These are phyloP conservation scores for Mastacembelus armatus DNA, from an alignment of 2,797 vertebrate genomes.

Conservation along the genomic window DNA sequence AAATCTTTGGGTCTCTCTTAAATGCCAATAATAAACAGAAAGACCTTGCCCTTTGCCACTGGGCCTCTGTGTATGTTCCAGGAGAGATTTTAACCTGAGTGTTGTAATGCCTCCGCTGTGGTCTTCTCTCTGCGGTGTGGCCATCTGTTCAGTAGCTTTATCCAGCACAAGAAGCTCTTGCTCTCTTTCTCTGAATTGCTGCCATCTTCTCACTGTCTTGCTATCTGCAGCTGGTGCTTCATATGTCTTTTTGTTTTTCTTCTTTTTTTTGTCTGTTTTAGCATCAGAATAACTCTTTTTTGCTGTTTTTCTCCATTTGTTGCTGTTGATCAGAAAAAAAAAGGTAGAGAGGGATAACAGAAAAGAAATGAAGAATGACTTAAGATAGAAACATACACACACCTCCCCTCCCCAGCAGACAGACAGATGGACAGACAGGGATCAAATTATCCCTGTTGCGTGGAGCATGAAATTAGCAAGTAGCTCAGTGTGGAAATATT, in stretches of 20 bases:
- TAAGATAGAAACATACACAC: conserved; percentile 29
- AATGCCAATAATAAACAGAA: conserved; percentile 53
- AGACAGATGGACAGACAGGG: conserved; percentile 58
- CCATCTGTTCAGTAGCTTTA: conserved; percentile 77
- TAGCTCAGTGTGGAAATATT: conserved; percentile 80
- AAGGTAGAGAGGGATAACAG: neutral
- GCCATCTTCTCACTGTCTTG: conserved; percentile 23
- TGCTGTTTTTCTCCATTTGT: conserved; percentile 25
- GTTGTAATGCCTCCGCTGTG: conserved; percentile 79
- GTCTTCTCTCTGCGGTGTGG: conserved; percentile 68
- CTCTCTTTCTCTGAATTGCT: conserved; percentile 34
- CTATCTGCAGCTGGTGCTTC: too few species aligned
- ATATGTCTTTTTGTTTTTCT: neutral
- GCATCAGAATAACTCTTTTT: too few species aligned
- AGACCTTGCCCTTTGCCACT: conserved; percentile 61
- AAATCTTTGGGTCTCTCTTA: conserved; percentile 9
- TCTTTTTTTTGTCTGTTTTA: neutral
- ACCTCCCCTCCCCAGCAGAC: conserved; percentile 24
- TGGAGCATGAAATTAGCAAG: conserved; percentile 82
- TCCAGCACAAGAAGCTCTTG: conserved; percentile 57
- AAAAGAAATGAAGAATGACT: conserved; percentile 33
- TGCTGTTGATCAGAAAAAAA: conserved; percentile 35
- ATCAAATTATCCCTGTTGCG: conserved; percentile 78
- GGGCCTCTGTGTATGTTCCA: conserved; percentile 50
- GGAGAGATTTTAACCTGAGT: conserved; percentile 80